phyloP scores from a whole-genome alignment of 2,888 invertebrate species.

The Leucoma salicis region DNA sequence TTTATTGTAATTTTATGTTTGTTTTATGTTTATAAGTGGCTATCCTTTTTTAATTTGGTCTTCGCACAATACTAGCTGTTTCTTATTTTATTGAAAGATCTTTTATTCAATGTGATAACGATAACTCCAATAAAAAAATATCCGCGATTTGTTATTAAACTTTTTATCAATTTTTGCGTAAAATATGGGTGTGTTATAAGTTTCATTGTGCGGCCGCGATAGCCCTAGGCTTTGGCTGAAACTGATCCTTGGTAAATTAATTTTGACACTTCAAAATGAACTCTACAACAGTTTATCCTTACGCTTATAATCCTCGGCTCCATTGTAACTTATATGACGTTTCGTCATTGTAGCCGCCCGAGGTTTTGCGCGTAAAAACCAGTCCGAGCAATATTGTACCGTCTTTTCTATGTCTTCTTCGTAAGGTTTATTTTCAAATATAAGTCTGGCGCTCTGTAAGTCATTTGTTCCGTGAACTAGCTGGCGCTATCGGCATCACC shows the following conservation, averaged over 20 bases:
- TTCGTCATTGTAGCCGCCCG: slow-evolving; percentile 52
- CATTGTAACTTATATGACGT: slow-evolving; percentile 69
- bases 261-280: slow-evolving; percentile 47
- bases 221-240: slow-evolving; percentile 67
- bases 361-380: slow-evolving; percentile 53
- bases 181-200: slow-evolving; percentile 76
- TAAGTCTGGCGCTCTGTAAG: slow-evolving; percentile 36
- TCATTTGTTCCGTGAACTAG: slow-evolving; percentile 48
- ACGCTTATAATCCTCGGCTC: slow-evolving; percentile 58
- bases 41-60: too few relatives aligned
- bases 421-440: slow-evolving; percentile 49
- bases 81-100: too few relatives aligned
- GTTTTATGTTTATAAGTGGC: neutral
- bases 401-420: slow-evolving; percentile 27
- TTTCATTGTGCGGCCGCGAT: slow-evolving; percentile 71
- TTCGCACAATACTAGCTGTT: too few relatives aligned
- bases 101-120: too few relatives aligned
- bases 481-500: slow-evolving; percentile 82
- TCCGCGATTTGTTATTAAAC: slow-evolving; percentile 32
- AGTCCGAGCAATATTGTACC: slow-evolving; percentile 25
- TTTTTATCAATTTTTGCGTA: slow-evolving; percentile 65
- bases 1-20: slow-evolving; percentile 8
- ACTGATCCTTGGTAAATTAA: slow-evolving; percentile 61
- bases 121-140: slow-evolving; percentile 27
- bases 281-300: slow-evolving; percentile 50